Base-by-base conservation (phyloP, 2,888 invertebrate genomes). In the Antheraea assamensis region DNA sequence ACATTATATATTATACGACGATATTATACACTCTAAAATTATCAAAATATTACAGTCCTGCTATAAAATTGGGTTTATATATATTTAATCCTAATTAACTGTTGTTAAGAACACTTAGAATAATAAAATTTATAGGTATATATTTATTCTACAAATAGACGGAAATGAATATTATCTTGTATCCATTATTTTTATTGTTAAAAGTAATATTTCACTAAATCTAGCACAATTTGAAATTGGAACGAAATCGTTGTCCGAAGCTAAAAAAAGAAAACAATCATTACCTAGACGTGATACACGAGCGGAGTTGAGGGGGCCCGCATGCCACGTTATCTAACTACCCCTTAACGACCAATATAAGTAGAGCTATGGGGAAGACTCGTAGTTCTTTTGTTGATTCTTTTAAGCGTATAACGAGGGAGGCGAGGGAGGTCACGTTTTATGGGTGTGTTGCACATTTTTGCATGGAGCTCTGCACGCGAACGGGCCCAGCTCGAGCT, bases 391-490 rank as follows among this genome's bases (percentile, higher is more conserved):
- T 83, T 81, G 78, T 81, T 85, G 83, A 83, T 86, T 78, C 88
- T 87, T 87, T 90, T 88, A 75, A 81, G 80, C 76, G 78, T 78
- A 78, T 76, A 70, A 73, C 68, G 74, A 76, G 76, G 83, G 82
- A 88, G 82, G 85, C 84, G 83, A 80, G 85, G 88, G 85, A 85
- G 90, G 85, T 89, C 92, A 86, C 79, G 80, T 82, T 83, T 78
- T 82, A 80, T 82, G 91, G 92, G 92, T 88, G 82, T 87, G 85
- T 87, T 89, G 89, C 91, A 92, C 90, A 92, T 92, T 94, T 93
- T 92, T 93, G 93, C 93, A 93, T 88, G 90, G 90, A 88, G 88
- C 89, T 88, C 83, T 87, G 90, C 91, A 88, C 88, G 90, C 91
- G 90, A 91, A 86, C 88, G 84, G 82, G 86, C 87, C 87, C 83